Percentiles rank a stretch among this genome's conserved stretches.
Conservation (phyloP, 37 sponge, comb jelly and placozoan genomes). For the Cliona cf. orientalis region DNA sequence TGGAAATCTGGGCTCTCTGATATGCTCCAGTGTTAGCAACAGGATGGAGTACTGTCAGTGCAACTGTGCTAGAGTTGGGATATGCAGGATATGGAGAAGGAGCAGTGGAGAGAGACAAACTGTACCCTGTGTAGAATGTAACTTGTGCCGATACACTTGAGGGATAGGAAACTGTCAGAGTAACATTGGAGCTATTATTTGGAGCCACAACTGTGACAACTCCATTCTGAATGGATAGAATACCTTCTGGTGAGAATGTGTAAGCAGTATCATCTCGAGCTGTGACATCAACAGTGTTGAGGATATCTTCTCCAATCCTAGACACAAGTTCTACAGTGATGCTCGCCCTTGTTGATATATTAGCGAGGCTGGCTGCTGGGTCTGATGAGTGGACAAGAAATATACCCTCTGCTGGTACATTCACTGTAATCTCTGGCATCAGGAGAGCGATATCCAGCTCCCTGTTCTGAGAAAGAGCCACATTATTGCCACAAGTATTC, state of each 20-base stretch:
- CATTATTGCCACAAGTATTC: slow-evolving; percentile 9
- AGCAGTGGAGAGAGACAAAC: not conserved
- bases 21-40: slow-evolving; percentile 33
- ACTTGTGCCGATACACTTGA: not conserved
- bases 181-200: not conserved
- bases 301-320: not conserved
- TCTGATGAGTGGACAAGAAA: slow-evolving; percentile 36
- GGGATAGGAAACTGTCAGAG: not conserved
- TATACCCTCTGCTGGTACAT: not conserved
- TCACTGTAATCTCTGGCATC: slow-evolving; percentile 13
- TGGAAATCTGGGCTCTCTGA: slow-evolving; percentile 32
- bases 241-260: not conserved
- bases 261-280: not conserved
- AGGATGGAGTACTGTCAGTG: slow-evolving; percentile 21
- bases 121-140: slow-evolving; percentile 22
- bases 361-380: slow-evolving; percentile 16
- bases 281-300: slow-evolving; percentile 29
- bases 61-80: slow-evolving; percentile 22
- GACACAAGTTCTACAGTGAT: slow-evolving; percentile 36
- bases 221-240: slow-evolving; percentile 12
- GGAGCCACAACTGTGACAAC: not conserved
- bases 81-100: slow-evolving; percentile 59
- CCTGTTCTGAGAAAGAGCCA: not conserved
- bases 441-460: slow-evolving; percentile 25
- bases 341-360: not conserved